These are phyloP conservation scores for Sinocyclocheilus rhinocerous DNA, from an alignment of 2,113 vertebrate genomes.

Conservation along the genomic window DNA sequence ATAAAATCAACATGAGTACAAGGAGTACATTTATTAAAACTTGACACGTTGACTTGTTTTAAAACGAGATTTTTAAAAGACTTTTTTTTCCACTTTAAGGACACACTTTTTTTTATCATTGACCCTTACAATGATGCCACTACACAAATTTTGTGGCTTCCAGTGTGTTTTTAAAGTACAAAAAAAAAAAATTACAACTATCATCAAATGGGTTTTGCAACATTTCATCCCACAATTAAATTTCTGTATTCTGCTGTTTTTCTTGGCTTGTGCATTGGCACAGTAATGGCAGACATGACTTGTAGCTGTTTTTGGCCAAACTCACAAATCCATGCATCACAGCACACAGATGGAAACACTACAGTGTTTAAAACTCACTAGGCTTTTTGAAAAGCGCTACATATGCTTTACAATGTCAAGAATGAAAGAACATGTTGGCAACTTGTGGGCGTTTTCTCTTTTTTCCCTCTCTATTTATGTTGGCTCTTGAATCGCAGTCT, in stretches of 20 bases:
- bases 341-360: slow-evolving; percentile 36
- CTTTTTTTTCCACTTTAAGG: not conserved
- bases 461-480: not conserved
- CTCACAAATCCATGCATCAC: slow-evolving; percentile 17
- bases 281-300: slow-evolving; percentile 63
- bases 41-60: not conserved
- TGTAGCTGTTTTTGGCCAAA: slow-evolving; percentile 12
- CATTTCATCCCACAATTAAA: slow-evolving; percentile 34
- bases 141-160: slow-evolving; percentile 17
- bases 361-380: not conserved
- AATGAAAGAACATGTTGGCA: slow-evolving; percentile 6
- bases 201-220: not conserved
- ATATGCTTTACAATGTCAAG: slow-evolving; percentile 27
- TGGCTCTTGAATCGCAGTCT: not conserved
- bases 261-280: slow-evolving; percentile 59
- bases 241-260: slow-evolving; percentile 57
- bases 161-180: not conserved
- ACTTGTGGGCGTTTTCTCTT: not conserved
- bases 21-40: not conserved
- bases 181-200: not conserved
- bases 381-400: not conserved
- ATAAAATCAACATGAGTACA: too few relatives aligned
- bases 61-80: not conserved
- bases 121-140: not conserved
- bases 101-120: not conserved